Base-by-base conservation (phyloP, 2,888 invertebrate genomes). In the Carcina quercana region DNA sequence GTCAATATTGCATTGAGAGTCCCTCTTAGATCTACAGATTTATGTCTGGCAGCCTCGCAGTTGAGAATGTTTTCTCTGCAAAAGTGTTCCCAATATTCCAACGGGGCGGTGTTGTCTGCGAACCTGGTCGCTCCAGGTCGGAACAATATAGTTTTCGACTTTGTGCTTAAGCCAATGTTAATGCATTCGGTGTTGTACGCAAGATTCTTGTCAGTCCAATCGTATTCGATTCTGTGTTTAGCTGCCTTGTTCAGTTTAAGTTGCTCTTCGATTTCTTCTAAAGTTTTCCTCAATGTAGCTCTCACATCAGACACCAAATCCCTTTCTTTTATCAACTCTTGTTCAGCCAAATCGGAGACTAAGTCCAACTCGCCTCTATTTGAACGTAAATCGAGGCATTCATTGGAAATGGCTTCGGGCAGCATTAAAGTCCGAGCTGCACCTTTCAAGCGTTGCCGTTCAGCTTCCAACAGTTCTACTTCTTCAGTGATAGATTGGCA, bases 201-300 rank as follows among this genome's bases (percentile, higher is more conserved):
- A 59, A 93, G 89, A 35, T 87, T 87, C 75, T 97, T 97, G 59
- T 96, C 95, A 52, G 95, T 95, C 95, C 95, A 96, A 63, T 96
- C 96, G 55, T 89, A 91, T 72, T 97, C 96, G 36, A 96, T 83
- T 25, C 90, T 87, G 44, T 91, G 88, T 60, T 96, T 95, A 0
- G 92, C 91, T 10, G 92, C 89, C 54, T 92, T 91, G 55, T 94
- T 90, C 47, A 92, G 88, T 15, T 87, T 59, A 57, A 92, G 76
- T 67, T 94, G 93, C 20, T 86, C 80, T 43, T 92, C 89, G 15
- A 93, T 88, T 53, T 89, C 87, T 20, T 86, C 75, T 3, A 91
- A 65, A 1, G 89, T 90, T 42, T 86, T 85, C 19, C 85, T 84
- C 8, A 92, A 74, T 2, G 86, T 76, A 13, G 86, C 85, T 41